These are phyloP conservation scores for Eleutherodactylus coqui DNA, from an alignment of 2,797 vertebrate genomes.

Conservation along the genomic window DNA sequence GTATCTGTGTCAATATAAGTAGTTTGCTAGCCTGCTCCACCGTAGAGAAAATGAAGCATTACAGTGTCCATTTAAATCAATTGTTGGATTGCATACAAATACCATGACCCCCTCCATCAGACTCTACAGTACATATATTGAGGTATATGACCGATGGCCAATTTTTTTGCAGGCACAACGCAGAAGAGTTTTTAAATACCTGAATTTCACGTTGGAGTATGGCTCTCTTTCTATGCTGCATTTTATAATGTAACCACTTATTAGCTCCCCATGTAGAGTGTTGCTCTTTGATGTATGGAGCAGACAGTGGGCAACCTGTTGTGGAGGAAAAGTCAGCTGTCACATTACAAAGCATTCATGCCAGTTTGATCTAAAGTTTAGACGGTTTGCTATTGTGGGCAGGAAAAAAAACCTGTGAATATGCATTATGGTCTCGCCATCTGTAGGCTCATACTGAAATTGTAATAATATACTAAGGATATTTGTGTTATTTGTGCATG, in stretches of 20 bases:
- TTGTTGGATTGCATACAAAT: no score
- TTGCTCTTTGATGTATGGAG: conserved; percentile 6
- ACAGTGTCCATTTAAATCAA: no score
- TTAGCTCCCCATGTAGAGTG: background rate
- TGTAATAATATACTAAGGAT: conserved; percentile 7
- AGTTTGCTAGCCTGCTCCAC: no score
- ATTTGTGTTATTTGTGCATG: background rate
- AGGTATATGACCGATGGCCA: no score
- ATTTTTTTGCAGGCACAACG: no score
- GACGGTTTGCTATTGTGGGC: background rate
- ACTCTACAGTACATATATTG: no score
- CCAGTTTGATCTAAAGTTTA: background rate
- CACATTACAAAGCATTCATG: background rate
- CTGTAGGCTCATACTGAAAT: background rate
- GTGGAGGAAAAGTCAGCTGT: conserved; percentile 7
- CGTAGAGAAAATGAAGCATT: no score
- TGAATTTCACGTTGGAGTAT: no score
- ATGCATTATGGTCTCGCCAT: background rate
- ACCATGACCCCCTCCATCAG: no score
- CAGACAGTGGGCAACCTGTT: background rate
- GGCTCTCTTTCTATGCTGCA: background rate
- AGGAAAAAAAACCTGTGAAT: background rate
- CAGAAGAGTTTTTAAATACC: no score
- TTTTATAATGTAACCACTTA: background rate
- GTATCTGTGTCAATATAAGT: no score